Evolutionary conservation across 2,797 vertebrate species (phyloP).

Genomic region (Poeciliopsis turneri): DNA sequence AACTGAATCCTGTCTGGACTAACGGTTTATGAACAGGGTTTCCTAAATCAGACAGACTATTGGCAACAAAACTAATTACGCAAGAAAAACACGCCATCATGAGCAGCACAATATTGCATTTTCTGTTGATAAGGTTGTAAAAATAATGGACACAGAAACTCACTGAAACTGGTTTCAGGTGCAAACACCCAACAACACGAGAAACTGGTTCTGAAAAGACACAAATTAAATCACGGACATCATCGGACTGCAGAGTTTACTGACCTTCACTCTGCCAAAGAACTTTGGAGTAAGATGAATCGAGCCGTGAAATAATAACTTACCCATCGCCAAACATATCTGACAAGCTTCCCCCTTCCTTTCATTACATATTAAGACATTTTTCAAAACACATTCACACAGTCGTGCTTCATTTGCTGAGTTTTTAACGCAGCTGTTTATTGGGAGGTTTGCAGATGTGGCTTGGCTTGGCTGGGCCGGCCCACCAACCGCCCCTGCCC

Average conservation of each 20-base stretch:
- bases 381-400: slow-evolving; percentile 23
- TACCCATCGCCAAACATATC: not conserved
- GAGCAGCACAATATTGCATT: not conserved
- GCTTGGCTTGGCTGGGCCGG: slow-evolving; percentile 73
- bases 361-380: not conserved
- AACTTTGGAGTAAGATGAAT: not conserved
- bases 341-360: too few species aligned
- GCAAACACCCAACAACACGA: not conserved
- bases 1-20: not conserved
- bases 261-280: not conserved
- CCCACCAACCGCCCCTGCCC: slow-evolving; percentile 43
- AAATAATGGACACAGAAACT: not conserved
- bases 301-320: not conserved
- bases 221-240: not conserved
- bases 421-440: slow-evolving; percentile 47
- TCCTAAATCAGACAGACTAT: not conserved
- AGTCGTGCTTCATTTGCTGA: slow-evolving; percentile 18
- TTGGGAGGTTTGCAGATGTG: slow-evolving; percentile 50
- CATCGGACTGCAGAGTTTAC: not conserved
- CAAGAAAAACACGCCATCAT: not conserved
- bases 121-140: not conserved
- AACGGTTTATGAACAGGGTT: not conserved
- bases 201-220: not conserved
- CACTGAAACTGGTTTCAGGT: not conserved
- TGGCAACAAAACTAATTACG: not conserved